Evolutionary conservation across 2,888 invertebrate genomes (phyloP), one percentile per base, ranked within the genome.

Genomic region (Xylocampa areola): DNA sequence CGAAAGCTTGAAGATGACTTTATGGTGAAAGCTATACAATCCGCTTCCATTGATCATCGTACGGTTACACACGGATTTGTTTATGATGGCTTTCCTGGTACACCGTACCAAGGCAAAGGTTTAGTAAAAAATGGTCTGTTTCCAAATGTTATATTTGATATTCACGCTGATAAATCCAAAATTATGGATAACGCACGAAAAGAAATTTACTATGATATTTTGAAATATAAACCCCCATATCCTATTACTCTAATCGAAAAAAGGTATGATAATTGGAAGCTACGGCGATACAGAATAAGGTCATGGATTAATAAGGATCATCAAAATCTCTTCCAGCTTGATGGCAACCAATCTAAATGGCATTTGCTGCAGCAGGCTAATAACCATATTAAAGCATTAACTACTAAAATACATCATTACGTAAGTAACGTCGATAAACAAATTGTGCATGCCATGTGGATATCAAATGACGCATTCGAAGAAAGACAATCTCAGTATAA

Each of bases 61-160:
- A 85, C 89, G 7, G 73, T 87, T 2, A 93, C 95, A 1, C 94
- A 94, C 71, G 96, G 96, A n/a, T 91, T 94, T 75, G 82, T 96
- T 10, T 89, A 95, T 48, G 96, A 96, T 77, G 96, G 96, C 0
- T 95, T 96, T 81, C 96, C 96, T 3, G 87, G 90, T 50, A 86
- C 85, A 16, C 84, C 92, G n/a, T 76, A 86, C 35, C 95, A 95
- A 80, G 89, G 94, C 8, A 85, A 88, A 66, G 88, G 93, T 68
- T 80, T 96, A 14, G 84, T 87, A 2, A 89, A 88, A 67, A 57
- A 90, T 16, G 95, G 95, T 21, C 75, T 96, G n/a, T 92, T 94
- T 54, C 96, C 96, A 0, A 90, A 94, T 79, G 78, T 95, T 37
- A 85, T 96, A 3, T 85, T 96, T 40, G 94, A 96, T 77, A 78